These are phyloP conservation scores for Resseliella maxima DNA, from an alignment of 2,888 invertebrate species.

Conservation along the genomic window DNA sequence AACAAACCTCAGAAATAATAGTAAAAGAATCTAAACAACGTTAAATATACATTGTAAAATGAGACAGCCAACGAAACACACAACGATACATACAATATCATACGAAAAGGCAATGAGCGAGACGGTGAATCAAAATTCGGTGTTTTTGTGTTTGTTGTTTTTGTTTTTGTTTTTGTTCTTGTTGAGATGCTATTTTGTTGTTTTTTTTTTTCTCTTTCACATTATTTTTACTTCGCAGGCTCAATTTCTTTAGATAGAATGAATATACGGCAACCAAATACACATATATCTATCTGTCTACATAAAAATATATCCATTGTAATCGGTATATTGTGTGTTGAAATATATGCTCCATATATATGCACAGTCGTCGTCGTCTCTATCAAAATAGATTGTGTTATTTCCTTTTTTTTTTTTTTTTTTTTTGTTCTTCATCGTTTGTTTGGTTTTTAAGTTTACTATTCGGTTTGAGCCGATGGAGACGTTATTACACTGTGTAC, in stretches of 20 bases:
- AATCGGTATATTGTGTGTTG: too few relatives aligned
- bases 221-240: conserved; percentile 6
- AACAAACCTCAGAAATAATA: too few relatives aligned
- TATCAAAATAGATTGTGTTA: conserved; percentile 18
- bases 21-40: conserved; percentile 33
- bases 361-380: neutral
- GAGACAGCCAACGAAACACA: conserved; percentile 8
- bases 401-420: neutral
- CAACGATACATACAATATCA: neutral
- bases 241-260: neutral
- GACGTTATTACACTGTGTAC: neutral
- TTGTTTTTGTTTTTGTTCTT: neutral
- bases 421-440: neutral
- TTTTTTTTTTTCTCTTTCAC: neutral
- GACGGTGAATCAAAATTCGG: neutral
- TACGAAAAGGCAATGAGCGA: neutral
- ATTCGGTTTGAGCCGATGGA: neutral
- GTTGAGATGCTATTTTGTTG: neutral
- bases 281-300: too few relatives aligned
- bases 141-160: neutral
- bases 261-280: neutral
- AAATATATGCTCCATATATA: neutral
- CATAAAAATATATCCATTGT: too few relatives aligned
- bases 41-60: neutral
- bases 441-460: neutral